These are phyloP conservation scores for Pyxicephalus adspersus DNA, from an alignment of 2,113 vertebrate genomes.

Conservation along the genomic window DNA sequence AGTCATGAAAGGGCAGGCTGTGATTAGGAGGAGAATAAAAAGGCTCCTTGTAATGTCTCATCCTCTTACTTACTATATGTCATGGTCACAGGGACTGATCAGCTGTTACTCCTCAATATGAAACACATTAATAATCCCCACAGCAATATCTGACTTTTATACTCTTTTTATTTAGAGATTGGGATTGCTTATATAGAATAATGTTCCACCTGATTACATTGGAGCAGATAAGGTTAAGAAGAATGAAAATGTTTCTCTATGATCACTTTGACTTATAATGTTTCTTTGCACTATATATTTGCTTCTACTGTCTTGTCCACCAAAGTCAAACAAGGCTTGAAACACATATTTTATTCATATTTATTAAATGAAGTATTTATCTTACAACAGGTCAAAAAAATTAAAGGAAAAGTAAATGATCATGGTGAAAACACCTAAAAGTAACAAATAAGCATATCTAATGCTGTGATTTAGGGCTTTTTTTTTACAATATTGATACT, in stretches of 20 bases:
- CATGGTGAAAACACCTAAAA: background rate
- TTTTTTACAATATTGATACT: too few species aligned
- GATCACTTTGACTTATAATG: too few species aligned
- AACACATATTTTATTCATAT: too few species aligned
- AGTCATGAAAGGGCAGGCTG: constrained; percentile 13
- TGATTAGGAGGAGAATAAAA: background rate
- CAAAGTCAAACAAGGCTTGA: too few species aligned
- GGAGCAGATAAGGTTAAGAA: background rate
- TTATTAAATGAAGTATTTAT: too few species aligned
- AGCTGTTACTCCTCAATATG: background rate
- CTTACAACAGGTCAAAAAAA: too few species aligned
- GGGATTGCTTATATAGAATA: background rate
- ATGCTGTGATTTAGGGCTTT: too few species aligned
- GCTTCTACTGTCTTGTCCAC: too few species aligned
- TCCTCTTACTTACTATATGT: constrained; percentile 3
- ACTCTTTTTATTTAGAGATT: background rate
- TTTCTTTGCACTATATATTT: too few species aligned
- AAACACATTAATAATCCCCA: background rate
- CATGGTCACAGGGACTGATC: constrained; percentile 1
- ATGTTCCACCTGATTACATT: background rate
- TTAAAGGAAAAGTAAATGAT: background rate
- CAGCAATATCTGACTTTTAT: background rate
- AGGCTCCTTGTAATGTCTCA: background rate
- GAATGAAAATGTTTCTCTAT: too few species aligned
- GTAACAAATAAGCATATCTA: background rate